phyloP scores from a whole-genome alignment of 2,113 vertebrate genomes.

The Cyanocitta stelleri region DNA sequence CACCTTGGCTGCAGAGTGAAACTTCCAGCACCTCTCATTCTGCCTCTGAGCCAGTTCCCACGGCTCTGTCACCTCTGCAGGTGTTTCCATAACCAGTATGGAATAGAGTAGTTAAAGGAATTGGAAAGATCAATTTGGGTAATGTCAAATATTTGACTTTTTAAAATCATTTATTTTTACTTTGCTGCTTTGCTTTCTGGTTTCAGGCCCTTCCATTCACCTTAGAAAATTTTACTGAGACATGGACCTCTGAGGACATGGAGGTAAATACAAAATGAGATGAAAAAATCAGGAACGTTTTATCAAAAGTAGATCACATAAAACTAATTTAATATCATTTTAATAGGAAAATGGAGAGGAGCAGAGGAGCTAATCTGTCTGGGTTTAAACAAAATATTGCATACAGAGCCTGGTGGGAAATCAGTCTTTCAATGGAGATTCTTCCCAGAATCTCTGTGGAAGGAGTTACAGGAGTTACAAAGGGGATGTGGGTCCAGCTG shows the following conservation, averaged over 20 bases:
- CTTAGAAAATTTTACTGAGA: not conserved
- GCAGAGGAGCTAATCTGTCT: slow-evolving; percentile 23
- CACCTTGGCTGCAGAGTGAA: not conserved
- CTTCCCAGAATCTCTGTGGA: not conserved
- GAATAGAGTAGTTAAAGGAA: not conserved
- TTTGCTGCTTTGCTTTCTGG: not conserved
- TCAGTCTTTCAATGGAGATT: not conserved
- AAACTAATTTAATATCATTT: slow-evolving; percentile 50
- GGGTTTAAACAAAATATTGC: slow-evolving; percentile 39
- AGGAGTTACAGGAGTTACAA: not conserved
- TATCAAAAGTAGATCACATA: slow-evolving; percentile 35
- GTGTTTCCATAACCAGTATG: not conserved
- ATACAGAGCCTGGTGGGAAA: slow-evolving; percentile 23
- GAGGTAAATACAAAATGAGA: not conserved
- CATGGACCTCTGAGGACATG: not conserved
- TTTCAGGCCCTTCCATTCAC: not conserved
- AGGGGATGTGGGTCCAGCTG: not conserved
- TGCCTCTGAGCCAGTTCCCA: not conserved
- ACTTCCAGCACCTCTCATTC: not conserved
- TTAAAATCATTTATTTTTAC: not conserved
- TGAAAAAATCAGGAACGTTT: not conserved
- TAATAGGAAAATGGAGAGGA: slow-evolving; percentile 39
- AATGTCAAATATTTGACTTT: not conserved
- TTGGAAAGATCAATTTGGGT: not conserved
- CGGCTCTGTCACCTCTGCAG: not conserved